Evolutionary conservation across 2,113 vertebrate species (phyloP).

Genomic region (Vicugna pacos): DNA sequence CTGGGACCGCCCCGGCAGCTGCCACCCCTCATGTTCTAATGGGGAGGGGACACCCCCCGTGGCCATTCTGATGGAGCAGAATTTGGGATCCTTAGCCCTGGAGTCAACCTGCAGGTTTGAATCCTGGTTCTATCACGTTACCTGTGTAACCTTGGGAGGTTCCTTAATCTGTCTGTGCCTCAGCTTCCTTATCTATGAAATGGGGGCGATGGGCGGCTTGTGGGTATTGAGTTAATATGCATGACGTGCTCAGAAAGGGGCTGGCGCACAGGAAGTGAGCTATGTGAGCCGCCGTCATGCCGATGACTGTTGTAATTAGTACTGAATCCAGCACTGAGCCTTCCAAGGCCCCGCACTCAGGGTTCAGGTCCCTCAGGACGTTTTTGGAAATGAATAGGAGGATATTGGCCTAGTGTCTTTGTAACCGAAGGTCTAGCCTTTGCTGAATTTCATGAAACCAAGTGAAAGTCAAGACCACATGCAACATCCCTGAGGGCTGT

Average conservation of each 20-base stretch:
- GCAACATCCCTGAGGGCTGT: not conserved
- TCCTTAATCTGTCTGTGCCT: not conserved
- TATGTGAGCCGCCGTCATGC: no score
- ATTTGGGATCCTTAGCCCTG: not conserved
- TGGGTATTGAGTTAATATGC: not conserved
- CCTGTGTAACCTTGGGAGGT: not conserved
- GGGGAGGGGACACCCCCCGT: accelerated
- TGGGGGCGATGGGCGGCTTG: not conserved
- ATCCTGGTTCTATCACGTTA: not conserved
- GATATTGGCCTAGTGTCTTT: not conserved
- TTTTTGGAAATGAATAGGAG: not conserved
- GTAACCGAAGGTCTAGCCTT: not conserved
- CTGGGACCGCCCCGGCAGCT: not conserved
- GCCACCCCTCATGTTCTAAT: no score
- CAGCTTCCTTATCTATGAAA: not conserved
- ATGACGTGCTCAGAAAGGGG: not conserved
- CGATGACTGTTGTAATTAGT: not conserved
- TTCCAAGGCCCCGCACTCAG: not conserved
- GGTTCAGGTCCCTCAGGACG: not conserved
- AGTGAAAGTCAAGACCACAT: not conserved
- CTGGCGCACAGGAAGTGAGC: not conserved
- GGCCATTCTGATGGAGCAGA: not conserved
- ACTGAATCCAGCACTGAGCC: not conserved
- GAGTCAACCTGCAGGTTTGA: not conserved
- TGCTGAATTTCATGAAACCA: not conserved